phyloP scores from a whole-genome alignment of 2,888 invertebrate genomes.

The Xylota sylvarum region DNA sequence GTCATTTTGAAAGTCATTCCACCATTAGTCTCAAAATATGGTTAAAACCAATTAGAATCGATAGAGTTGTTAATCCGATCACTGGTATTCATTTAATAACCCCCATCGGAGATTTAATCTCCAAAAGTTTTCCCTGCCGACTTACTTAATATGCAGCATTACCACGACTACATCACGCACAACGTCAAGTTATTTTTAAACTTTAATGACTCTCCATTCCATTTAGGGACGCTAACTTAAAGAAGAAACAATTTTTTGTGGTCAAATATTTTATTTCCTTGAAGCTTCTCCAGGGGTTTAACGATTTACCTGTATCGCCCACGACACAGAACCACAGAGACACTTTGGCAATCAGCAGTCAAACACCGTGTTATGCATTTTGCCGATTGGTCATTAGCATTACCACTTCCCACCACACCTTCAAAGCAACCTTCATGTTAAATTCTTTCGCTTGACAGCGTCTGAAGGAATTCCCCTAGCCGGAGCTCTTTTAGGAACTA shows the following conservation, averaged over 20 bases:
- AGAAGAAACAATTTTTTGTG: not conserved
- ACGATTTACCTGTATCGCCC: constrained; percentile 23
- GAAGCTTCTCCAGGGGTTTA: not conserved
- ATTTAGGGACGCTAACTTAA: constrained; percentile 29
- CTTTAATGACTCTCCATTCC: constrained; percentile 37
- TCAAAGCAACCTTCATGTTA: constrained; percentile 34
- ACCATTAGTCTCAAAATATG: no score
- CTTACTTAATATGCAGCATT: not conserved
- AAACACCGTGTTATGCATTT: constrained; percentile 60
- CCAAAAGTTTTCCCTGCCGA: not conserved
- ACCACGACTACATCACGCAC: not conserved
- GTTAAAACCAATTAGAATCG: no score
- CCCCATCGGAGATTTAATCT: not conserved
- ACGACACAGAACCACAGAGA: constrained; percentile 6
- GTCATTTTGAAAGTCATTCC: no score
- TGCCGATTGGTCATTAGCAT: constrained; percentile 59
- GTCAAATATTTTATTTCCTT: constrained; percentile 18
- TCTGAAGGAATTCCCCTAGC: constrained; percentile 68
- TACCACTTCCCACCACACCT: constrained; percentile 73
- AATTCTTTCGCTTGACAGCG: constrained; percentile 60
- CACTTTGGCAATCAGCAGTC: constrained; percentile 33
- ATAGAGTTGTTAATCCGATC: not conserved
- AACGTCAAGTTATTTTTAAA: constrained; percentile 29
- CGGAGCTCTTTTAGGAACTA: constrained; percentile 53
- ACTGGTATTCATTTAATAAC: not conserved